Evolutionary conservation across 2,797 vertebrate genomes (phyloP).

Genomic region (Tapera naevia): DNA sequence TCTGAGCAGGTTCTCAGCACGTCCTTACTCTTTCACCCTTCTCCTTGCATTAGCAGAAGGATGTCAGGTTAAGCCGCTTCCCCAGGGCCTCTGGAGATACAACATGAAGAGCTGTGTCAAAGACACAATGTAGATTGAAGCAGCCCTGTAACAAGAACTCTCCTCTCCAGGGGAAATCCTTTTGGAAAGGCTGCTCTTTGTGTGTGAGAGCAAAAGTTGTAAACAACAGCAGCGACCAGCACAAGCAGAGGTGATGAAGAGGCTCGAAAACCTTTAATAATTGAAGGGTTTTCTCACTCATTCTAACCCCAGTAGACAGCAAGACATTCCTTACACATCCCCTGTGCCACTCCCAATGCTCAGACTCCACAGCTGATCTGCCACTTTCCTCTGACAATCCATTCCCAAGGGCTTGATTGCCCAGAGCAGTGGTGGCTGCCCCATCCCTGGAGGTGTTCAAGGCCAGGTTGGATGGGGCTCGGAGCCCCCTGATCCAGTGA

Average conservation of each 20-base stretch:
- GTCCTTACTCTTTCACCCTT: not conserved
- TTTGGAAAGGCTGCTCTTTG: not conserved
- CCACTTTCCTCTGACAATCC: not conserved
- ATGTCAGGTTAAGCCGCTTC: not conserved
- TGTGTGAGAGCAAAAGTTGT: not conserved
- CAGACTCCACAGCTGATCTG: not conserved
- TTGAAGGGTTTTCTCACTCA: rapidly evolving
- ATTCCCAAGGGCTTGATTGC: not conserved
- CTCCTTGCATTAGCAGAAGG: not conserved
- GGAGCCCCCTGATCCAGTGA: too few species aligned
- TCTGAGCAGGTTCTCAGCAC: rapidly evolving
- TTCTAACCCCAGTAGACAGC: not conserved
- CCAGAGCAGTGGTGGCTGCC: too few species aligned
- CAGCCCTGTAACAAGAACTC: not conserved
- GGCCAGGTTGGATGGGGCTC: too few species aligned
- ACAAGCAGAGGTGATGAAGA: not conserved
- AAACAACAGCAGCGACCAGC: not conserved
- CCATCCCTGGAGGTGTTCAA: too few species aligned
- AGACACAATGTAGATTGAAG: not conserved
- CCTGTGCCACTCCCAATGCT: not conserved
- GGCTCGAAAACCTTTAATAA: not conserved
- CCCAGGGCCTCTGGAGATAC: not conserved
- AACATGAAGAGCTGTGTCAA: not conserved
- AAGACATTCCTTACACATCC: too few species aligned
- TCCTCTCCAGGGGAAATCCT: not conserved